phyloP scores from a whole-genome alignment of 1,140 invertebrate species.

The Phthorimaea operculella region DNA sequence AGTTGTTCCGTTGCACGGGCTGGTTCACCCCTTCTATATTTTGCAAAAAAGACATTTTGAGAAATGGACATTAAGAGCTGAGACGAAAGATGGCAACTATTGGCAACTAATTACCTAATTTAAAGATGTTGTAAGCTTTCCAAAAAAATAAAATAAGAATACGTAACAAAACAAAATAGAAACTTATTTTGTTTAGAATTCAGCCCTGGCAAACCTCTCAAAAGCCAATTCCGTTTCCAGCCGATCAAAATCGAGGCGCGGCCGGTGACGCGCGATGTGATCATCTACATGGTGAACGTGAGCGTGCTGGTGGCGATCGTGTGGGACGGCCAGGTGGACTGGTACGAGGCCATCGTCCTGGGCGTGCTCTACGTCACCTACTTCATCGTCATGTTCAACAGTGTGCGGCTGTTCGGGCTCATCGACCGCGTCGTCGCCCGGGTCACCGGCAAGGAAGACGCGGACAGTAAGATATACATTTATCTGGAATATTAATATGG shows the following conservation, averaged over 20 bases:
- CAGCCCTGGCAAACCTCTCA: no score
- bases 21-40: no score
- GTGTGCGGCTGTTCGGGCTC: slow-evolving; percentile 33
- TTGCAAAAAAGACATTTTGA: no score
- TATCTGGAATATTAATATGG: slow-evolving; percentile 60
- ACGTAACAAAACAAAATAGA: no score
- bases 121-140: no score
- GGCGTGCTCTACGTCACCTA: slow-evolving; percentile 78
- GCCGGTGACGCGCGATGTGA: slow-evolving; percentile 86
- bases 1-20: no score
- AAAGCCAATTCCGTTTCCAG: slow-evolving; percentile 63
- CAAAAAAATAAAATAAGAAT: no score
- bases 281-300: slow-evolving; percentile 85
- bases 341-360: slow-evolving; percentile 80
- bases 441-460: not conserved
- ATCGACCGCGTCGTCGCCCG: slow-evolving; percentile 19
- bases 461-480: not conserved
- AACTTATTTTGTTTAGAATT: no score
- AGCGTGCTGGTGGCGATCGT: slow-evolving; percentile 79
- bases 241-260: slow-evolving; percentile 84
- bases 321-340: slow-evolving; percentile 82
- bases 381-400: slow-evolving; percentile 60
- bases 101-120: no score
- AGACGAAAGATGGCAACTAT: no score
- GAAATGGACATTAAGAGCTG: no score